Base-by-base conservation (phyloP, 1,140 invertebrate genomes). In the Anadara kagoshimensis region DNA sequence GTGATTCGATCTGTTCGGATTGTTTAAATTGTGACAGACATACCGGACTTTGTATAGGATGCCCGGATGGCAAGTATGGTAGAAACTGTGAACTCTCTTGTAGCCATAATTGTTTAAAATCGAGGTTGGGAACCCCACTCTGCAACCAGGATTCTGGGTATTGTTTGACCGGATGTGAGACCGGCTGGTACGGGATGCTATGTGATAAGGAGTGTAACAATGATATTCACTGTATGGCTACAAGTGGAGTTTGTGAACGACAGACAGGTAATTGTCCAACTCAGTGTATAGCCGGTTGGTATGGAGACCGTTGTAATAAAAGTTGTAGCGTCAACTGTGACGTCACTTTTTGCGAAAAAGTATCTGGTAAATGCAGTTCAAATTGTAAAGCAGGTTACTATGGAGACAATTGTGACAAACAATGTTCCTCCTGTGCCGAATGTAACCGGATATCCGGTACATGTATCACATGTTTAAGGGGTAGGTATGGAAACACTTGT, bases 61-160 rank as follows among this genome's bases (percentile, higher is more conserved):
- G 78, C 58, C 16, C 24, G 7, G 26, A 22, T 49, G 78, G 78
- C 43, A 61, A 12, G 12, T 70, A 74, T 69, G 75, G 78, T 14
- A 57, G 47, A 20, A 49, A 73, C 5, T 80, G 78, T 29, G 16
- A 22, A 41, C 5, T 36, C n/a, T 12, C 22, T 45, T 80, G 78
- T 65, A 63, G 57, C 16, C 5, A 56, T 12, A 70, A 53, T 59
- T 70, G 62, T 26, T 49, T 44, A 26, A 64, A 43, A 36, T 36
- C 29, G 7, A 7, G 29, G 29, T 3, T 36, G 7, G 29, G 29
- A 36, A 36, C 7, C 7, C 29, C 29, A 36, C 29, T 61, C 29
- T 36, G 43, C 56, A 36, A 58, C 58, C 22, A 64, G 26, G 53
- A 41, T 10, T 51, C 51, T 51, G 73, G 73, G 10, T 45, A 56